These are phyloP conservation scores for Perdita meconis DNA, from an alignment of 2,888 invertebrate species.

Conservation along the genomic window DNA sequence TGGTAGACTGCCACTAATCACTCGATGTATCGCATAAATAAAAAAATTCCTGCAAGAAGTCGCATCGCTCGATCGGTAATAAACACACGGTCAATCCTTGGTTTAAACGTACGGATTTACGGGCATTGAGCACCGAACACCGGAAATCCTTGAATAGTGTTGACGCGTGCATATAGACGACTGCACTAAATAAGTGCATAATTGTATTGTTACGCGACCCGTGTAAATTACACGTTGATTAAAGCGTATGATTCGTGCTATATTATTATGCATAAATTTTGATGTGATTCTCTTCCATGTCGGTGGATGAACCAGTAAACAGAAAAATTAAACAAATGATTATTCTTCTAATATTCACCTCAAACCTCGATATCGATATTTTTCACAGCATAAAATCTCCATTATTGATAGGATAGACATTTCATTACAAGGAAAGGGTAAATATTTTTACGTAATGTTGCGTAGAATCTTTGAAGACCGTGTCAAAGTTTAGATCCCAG, in stretches of 20 bases:
- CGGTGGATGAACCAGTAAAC: neutral
- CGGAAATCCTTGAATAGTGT: conserved; percentile 66
- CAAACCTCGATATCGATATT: too few species aligned
- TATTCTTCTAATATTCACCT: too few species aligned
- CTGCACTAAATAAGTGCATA: conserved; percentile 62
- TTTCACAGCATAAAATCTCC: too few species aligned
- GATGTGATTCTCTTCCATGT: too few species aligned
- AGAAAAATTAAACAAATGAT: neutral
- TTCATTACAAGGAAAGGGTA: neutral
- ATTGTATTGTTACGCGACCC: conserved; percentile 55
- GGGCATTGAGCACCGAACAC: conserved; percentile 64
- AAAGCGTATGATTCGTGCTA: conserved; percentile 29
- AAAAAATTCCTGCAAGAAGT: conserved; percentile 17
- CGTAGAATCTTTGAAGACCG: conserved; percentile 21
- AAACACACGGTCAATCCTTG: conserved; percentile 15
- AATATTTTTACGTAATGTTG: neutral
- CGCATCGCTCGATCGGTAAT: conserved; percentile 25
- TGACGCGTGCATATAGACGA: conserved; percentile 62
- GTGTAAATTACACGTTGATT: conserved; percentile 38
- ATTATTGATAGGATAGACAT: too few species aligned
- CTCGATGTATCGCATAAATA: neutral
- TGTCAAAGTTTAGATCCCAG: conserved; percentile 8
- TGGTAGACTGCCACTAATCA: too few species aligned
- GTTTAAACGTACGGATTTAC: conserved; percentile 60
- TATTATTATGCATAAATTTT: conserved; percentile 29